Percentiles rank a stretch among this genome's conserved stretches.
These are phyloP conservation scores for Uropetala carovei DNA, from an alignment of 2,888 invertebrate genomes.

Conservation along the genomic window DNA sequence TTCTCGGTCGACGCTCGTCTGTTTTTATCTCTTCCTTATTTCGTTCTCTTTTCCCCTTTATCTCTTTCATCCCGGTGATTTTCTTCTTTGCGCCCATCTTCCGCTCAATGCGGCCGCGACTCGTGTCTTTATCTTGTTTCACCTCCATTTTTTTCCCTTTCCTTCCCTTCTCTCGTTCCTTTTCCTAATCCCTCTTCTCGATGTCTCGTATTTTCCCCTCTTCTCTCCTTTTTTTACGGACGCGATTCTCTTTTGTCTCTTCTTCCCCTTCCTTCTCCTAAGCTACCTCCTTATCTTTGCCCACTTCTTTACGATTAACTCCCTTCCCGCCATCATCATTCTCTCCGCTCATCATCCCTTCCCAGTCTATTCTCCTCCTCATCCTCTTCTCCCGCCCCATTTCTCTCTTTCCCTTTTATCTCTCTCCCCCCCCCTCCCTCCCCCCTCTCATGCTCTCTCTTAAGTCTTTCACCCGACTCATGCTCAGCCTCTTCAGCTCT, in stretches of 20 bases:
- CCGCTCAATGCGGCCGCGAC: neutral
- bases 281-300: neutral
- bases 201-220: neutral
- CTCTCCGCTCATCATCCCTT: slow-evolving; percentile 7
- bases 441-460: neutral
- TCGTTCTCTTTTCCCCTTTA: neutral
- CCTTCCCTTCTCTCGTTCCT: neutral
- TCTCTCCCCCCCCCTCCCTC: neutral
- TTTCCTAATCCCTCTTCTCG: neutral
- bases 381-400: neutral
- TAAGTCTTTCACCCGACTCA: too few relatives aligned
- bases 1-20: neutral
- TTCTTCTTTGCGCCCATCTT: too few relatives aligned
- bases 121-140: neutral
- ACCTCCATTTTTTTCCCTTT: neutral
- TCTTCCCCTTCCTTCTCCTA: neutral
- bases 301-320: neutral
- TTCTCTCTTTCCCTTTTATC: neutral
- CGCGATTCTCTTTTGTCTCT: too few relatives aligned
- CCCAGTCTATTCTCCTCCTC: neutral
- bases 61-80: too few relatives aligned
- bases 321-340: neutral
- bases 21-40: neutral
- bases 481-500: neutral
- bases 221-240: neutral